phyloP scores from a whole-genome alignment of 2,797 vertebrate species.

The Spheniscus humboldti region DNA sequence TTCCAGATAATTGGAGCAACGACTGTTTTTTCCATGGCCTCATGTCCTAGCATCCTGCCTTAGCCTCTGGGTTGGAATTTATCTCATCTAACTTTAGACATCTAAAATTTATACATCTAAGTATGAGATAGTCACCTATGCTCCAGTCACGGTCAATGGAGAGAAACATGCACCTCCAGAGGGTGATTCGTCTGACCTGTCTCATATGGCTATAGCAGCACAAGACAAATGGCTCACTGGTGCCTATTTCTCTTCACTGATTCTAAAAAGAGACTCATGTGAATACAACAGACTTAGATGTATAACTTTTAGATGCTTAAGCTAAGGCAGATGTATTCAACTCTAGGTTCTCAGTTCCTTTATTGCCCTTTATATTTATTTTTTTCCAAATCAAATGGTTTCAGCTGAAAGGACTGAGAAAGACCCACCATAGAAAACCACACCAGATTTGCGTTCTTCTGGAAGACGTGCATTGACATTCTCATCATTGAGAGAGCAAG shows the following conservation, averaged over 20 bases:
- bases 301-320: background rate
- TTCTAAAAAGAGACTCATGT: background rate
- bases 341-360: background rate
- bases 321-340: background rate
- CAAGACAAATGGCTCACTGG: background rate
- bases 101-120: background rate
- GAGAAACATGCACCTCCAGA: background rate
- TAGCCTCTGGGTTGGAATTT: background rate
- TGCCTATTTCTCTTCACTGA: background rate
- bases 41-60: background rate
- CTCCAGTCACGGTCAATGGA: background rate
- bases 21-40: background rate
- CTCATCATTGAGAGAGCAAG: background rate
- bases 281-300: background rate
- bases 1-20: background rate
- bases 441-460: background rate
- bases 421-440: background rate
- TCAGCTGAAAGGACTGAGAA: background rate
- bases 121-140: background rate
- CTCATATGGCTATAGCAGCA: background rate
- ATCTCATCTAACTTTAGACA: background rate
- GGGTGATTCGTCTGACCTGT: background rate
- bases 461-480: background rate
- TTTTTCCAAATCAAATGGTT: background rate
- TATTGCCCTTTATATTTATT: background rate